Evolutionary conservation across 2,888 invertebrate genomes (phyloP).

Genomic region (Hipparchia sbordonii): DNA sequence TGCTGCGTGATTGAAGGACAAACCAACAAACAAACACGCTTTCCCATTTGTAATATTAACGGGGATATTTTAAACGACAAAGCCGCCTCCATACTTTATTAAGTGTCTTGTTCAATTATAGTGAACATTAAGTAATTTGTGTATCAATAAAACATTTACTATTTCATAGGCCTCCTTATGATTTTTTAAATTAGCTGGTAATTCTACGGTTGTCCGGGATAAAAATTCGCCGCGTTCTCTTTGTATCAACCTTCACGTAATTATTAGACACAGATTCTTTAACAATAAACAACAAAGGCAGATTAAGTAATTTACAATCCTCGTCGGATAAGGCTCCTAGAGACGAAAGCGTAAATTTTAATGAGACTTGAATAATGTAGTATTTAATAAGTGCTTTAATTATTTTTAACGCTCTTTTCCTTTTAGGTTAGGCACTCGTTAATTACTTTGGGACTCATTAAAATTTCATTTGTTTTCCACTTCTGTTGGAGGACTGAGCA

Average conservation of each 20-base stretch:
- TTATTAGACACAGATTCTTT: neutral
- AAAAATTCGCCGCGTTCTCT: no score
- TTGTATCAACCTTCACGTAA: neutral
- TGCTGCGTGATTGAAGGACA: no score
- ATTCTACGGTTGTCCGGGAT: no score
- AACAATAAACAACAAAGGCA: neutral
- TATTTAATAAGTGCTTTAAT: neutral
- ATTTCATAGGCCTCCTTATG: no score
- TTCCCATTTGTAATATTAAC: no score
- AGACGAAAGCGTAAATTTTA: neutral
- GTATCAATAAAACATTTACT: no score
- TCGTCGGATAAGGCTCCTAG: neutral
- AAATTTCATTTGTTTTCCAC: conserved; percentile 1
- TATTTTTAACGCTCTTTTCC: conserved; percentile 4
- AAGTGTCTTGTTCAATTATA: no score
- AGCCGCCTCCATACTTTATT: no score
- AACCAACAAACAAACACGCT: no score
- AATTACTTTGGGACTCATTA: conserved; percentile 1
- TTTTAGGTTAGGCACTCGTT: neutral
- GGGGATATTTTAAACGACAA: no score
- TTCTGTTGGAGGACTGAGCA: neutral
- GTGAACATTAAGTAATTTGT: no score
- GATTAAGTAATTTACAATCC: conserved; percentile 5
- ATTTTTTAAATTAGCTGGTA: no score
- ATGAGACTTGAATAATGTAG: conserved; percentile 7